A percentile compares a stretch with the other conserved stretches of the same genome.
These are phyloP conservation scores for Sigmodon hispidus DNA, from an alignment of 2,113 vertebrate genomes.

Conservation along the genomic window DNA sequence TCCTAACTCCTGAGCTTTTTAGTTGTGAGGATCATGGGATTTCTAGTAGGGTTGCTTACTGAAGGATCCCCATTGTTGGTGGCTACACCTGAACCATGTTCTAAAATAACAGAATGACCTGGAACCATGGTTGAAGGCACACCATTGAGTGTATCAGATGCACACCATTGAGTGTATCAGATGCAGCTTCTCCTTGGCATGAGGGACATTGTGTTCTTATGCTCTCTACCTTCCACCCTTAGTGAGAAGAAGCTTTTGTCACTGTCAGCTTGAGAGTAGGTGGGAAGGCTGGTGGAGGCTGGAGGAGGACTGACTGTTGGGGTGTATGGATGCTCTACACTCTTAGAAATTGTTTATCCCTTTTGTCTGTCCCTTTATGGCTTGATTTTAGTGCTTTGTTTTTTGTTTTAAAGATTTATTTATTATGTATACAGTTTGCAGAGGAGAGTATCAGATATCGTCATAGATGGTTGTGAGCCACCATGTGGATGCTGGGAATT, in stretches of 20 bases:
- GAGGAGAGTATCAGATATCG: too few relatives aligned
- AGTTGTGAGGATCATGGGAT: not conserved
- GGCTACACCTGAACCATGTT: not conserved
- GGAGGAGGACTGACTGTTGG: not conserved
- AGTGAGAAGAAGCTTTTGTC: not conserved
- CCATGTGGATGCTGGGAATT: too few relatives aligned
- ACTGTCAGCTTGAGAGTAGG: not conserved
- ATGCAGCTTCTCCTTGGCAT: not conserved
- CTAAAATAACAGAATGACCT: not conserved
- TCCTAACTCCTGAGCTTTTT: not conserved
- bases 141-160: not conserved
- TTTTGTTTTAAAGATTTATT: too few relatives aligned
- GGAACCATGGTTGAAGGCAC: not conserved
- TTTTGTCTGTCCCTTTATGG: constrained; percentile 20
- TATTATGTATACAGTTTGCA: too few relatives aligned
- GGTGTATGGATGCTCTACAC: not conserved
- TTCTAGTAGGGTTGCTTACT: not conserved
- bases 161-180: not conserved
- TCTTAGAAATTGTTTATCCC: not conserved
- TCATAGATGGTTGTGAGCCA: too few relatives aligned
- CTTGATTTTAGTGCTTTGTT: constrained; percentile 28
- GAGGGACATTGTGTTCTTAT: not conserved
- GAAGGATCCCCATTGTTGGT: not conserved
- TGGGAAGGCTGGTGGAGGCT: not conserved
- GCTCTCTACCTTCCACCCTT: not conserved